Evolutionary conservation across 2,888 invertebrate genomes (phyloP).

Genomic region (Nemotelus nigrinus): DNA sequence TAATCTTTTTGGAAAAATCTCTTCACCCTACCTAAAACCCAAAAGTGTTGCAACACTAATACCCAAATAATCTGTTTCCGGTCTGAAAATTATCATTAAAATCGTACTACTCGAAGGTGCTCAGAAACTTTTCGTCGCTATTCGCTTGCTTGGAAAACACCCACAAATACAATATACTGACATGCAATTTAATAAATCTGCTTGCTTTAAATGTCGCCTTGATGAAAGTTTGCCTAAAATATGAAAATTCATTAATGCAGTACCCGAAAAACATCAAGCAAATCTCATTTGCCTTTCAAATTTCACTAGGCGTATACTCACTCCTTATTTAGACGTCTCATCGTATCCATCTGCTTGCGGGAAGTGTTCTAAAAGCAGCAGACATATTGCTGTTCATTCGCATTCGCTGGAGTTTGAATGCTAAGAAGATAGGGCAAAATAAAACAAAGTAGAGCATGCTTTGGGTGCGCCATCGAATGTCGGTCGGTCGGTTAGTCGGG

Average conservation of each 20-base stretch:
- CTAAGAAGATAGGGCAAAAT: conserved; percentile 5
- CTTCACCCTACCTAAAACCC: no score
- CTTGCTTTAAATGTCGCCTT: conserved; percentile 20
- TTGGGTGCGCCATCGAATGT: conserved; percentile 8
- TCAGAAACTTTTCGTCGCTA: not conserved
- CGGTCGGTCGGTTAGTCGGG: not conserved
- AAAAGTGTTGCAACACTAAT: not conserved
- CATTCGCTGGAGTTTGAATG: not conserved
- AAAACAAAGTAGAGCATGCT: conserved; percentile 21
- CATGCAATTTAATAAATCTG: conserved; percentile 40
- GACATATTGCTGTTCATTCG: conserved; percentile 17
- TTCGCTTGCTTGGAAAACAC: not conserved
- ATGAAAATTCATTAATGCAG: conserved; percentile 44
- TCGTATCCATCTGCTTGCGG: conserved; percentile 13
- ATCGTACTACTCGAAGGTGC: not conserved
- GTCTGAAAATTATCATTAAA: not conserved
- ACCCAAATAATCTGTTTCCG: not conserved
- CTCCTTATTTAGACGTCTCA: not conserved
- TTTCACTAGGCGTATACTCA: not conserved
- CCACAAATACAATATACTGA: not conserved
- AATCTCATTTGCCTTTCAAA: conserved; percentile 42
- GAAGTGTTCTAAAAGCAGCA: conserved; percentile 16
- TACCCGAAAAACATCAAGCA: conserved; percentile 38
- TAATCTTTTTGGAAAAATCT: no score
- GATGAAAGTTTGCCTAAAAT: conserved; percentile 39